Conservation (phyloP, 2,797 vertebrate species). For the Pipistrellus kuhlii region DNA sequence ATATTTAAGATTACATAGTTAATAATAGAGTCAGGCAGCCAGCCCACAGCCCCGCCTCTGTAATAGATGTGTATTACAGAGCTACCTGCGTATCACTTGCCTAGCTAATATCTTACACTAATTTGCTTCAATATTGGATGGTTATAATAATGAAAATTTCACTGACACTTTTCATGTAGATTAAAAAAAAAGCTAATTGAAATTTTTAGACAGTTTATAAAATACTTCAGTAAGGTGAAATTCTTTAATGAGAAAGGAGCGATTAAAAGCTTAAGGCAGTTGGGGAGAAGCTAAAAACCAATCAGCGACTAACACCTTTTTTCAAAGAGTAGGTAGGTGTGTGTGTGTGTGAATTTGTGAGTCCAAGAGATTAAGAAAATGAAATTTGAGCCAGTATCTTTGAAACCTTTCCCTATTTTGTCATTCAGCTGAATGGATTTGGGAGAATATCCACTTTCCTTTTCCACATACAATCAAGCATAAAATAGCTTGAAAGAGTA, state of each 20-base stretch:
- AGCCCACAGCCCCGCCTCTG: background rate
- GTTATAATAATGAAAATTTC: slow-evolving; percentile 30
- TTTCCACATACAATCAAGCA: slow-evolving; percentile 35
- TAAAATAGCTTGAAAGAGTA: slow-evolving; percentile 35
- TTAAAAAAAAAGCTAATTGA: slow-evolving; percentile 48
- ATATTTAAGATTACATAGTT: slow-evolving; percentile 8
- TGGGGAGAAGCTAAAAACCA: slow-evolving; percentile 16
- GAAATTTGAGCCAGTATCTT: slow-evolving; percentile 34
- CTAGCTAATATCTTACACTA: background rate
- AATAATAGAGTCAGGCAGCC: background rate
- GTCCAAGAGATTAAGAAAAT: slow-evolving; percentile 43
- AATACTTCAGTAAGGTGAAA: background rate
- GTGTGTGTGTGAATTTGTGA: background rate
- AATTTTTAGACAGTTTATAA: slow-evolving; percentile 58
- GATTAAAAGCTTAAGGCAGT: slow-evolving; percentile 40
- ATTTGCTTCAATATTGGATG: background rate
- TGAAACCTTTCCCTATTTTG: slow-evolving; percentile 43
- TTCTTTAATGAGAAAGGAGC: slow-evolving; percentile 46
- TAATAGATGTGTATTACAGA: background rate
- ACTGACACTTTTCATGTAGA: background rate
- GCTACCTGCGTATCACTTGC: background rate
- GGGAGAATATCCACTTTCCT: background rate
- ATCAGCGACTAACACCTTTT: background rate
- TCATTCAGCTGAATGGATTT: slow-evolving; percentile 37
- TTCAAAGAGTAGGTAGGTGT: background rate